Base-by-base conservation (phyloP, 92 coral and sea anemone species). In the Desmophyllum pertusum region DNA sequence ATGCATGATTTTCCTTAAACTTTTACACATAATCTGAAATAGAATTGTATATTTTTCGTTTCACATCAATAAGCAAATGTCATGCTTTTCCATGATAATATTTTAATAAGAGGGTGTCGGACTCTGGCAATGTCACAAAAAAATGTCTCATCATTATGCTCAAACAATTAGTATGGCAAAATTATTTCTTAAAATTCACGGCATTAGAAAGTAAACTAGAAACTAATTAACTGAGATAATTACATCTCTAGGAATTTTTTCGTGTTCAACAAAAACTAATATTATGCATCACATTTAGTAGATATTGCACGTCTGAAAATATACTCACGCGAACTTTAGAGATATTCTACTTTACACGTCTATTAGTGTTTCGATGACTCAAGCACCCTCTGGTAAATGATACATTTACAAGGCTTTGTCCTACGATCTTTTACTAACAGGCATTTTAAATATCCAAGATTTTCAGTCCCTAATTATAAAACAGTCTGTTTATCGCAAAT, bases 401-500 rank as follows among this genome's bases (percentile, higher is more conserved):
- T 11, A 31, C 46, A 23, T 38, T 21, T 23, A 36, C 11, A 2
- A n/a, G 30, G n/a, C 37, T 57, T 57, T 77, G 41, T 27, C 39
- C 37, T 55, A 25, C 23, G 37, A 11, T 77, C 5, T 38, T 25
- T n/a, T 25, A 57, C 13, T 6, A 37, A 77, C 51, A 52, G 37
- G 42, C 25, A n/a, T 57, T 59, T 50, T 30, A 30, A 23, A 23
- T 23, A 50, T 2, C 30, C 40, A 21, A 21, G 6, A 51, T 65
- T 41, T 72, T 25, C 40, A 35, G 5, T 8, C 38, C 53, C 53
- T 48, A 21, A 48, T 48, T 59, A n/a, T 48, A 31, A 29, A 31
- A 30, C 41, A 19, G 38, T 52, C 45, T 51, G 66, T 75, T 51
- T 39, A 78, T 61, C 82, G 27, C 72, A 78, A 14, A 23, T 78